Conservation (phyloP, 2,888 invertebrate species). For the Cryptosula pallasiana region DNA sequence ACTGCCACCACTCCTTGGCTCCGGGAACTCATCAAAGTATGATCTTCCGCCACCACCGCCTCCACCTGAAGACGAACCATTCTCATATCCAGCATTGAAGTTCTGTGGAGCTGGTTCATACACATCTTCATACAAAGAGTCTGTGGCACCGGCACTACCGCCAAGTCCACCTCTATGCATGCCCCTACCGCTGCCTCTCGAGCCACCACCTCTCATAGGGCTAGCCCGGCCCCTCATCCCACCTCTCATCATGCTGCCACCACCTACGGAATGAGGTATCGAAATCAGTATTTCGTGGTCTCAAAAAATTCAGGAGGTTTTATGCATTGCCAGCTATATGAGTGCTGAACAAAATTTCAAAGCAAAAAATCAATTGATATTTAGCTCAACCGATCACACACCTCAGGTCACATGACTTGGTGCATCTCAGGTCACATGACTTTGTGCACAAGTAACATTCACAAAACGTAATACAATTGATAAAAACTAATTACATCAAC, state of each 20-base stretch:
- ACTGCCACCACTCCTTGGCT: neutral
- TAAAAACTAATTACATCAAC: no score
- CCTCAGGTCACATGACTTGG: no score
- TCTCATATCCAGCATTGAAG: neutral
- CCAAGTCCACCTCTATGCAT: neutral
- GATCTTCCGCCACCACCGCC: neutral
- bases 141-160: neutral
- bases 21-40: conserved; percentile 21
- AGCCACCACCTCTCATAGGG: neutral
- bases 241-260: conserved; percentile 18
- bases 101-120: neutral
- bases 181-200: neutral
- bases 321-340: no score
- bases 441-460: no score
- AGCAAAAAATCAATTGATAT: no score
- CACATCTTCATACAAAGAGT: conserved; percentile 15
- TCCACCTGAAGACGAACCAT: neutral
- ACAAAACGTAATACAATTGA: no score
- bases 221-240: neutral
- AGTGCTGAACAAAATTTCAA: no score
- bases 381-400: no score
- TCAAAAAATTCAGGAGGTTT: no score
- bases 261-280: no score
- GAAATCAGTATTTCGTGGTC: no score
- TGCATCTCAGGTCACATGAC: no score